Conservation (phyloP, 2,888 invertebrate genomes). For the Xanthorhoe designata region DNA sequence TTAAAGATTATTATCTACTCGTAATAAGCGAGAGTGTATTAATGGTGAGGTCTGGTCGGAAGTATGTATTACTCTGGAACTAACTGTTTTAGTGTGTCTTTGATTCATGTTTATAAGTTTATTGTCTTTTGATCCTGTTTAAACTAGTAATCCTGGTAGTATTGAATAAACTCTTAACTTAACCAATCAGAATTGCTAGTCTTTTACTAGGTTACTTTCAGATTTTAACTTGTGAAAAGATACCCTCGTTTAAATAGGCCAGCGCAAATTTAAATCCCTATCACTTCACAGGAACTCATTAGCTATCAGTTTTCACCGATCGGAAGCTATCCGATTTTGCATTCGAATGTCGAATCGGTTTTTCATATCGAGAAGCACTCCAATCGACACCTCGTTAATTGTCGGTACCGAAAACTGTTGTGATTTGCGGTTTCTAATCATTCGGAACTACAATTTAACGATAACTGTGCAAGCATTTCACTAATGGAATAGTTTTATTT, state of each 20-base stretch:
- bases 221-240: too few relatives aligned
- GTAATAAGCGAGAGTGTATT: neutral
- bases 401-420: conserved; percentile 8
- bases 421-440: conserved; percentile 16
- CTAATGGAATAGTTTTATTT: neutral
- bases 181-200: too few relatives aligned
- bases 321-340: conserved; percentile 24
- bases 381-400: conserved; percentile 12
- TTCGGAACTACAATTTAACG: neutral
- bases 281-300: conserved; percentile 10
- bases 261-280: conserved; percentile 9
- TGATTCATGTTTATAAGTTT: too few relatives aligned
- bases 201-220: too few relatives aligned
- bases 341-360: conserved; percentile 33
- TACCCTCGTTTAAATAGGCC: neutral
- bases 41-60: neutral
- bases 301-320: conserved; percentile 25
- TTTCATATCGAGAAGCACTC: conserved; percentile 20
- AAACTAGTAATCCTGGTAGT: too few relatives aligned
- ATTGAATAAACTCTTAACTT: too few relatives aligned
- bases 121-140: too few relatives aligned
- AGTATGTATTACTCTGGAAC: too few relatives aligned
- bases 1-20: neutral
- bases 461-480: neutral
- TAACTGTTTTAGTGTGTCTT: too few relatives aligned